Evolutionary conservation across 1,140 invertebrate genomes (phyloP).

Genomic region (Amyelois transitella): DNA sequence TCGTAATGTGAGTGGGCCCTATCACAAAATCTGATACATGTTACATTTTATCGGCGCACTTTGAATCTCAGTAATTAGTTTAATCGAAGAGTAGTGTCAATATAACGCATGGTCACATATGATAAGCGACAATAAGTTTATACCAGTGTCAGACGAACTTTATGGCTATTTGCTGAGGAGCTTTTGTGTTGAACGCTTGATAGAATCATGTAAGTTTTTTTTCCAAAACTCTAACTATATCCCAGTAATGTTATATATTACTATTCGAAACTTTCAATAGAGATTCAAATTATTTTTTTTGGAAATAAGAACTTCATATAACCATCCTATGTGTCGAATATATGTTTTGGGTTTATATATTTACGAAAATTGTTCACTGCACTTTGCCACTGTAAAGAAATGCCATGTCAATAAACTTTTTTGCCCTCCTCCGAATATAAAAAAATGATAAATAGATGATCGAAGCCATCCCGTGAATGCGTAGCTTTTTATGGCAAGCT

Average conservation of each 20-base stretch:
- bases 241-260: not conserved
- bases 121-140: conserved; percentile 10
- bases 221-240: too few relatives aligned
- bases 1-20: not conserved
- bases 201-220: not conserved
- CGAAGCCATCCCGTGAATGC: too few relatives aligned
- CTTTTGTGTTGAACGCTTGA: not conserved
- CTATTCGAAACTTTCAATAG: not conserved
- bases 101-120: not conserved
- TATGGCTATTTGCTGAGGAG: not conserved
- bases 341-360: not conserved
- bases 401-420: not conserved
- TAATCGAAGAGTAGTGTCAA: conserved; percentile 5
- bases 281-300: too few relatives aligned
- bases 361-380: too few relatives aligned
- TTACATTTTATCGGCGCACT: not conserved
- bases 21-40: not conserved
- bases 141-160: conserved; percentile 27
- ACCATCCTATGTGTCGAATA: too few relatives aligned
- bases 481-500: too few relatives aligned
- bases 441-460: too few relatives aligned
- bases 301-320: too few relatives aligned
- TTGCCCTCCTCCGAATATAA: too few relatives aligned
- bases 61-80: conserved; percentile 4
- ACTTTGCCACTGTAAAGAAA: too few relatives aligned